Conservation (phyloP, 1,140 invertebrate genomes). For the Meloidogyne floridensis region DNA sequence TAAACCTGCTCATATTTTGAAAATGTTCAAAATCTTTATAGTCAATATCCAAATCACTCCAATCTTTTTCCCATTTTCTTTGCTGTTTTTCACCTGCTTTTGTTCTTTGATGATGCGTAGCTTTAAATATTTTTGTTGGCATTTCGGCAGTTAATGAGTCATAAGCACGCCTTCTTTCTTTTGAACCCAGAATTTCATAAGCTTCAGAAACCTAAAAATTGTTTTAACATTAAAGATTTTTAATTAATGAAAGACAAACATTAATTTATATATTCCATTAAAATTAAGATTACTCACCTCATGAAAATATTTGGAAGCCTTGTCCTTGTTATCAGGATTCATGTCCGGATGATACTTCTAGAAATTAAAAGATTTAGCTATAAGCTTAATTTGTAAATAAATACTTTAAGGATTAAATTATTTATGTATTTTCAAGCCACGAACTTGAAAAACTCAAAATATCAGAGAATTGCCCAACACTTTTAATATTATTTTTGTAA, state of each 20-base stretch:
- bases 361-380: neutral
- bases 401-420: too few relatives aligned
- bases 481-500: too few relatives aligned
- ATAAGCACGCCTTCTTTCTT: slow-evolving; percentile 66
- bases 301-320: slow-evolving; percentile 55
- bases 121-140: slow-evolving; percentile 11
- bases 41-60: slow-evolving; percentile 49
- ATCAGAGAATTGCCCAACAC: too few relatives aligned
- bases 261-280: neutral
- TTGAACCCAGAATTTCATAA: slow-evolving; percentile 67
- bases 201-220: slow-evolving; percentile 50
- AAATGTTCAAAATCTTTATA: slow-evolving; percentile 52
- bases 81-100: neutral
- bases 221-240: neutral
- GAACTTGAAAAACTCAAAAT: too few relatives aligned
- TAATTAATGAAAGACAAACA: slow-evolving; percentile 6
- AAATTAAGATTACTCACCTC: slow-evolving; percentile 37
- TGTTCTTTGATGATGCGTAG: slow-evolving; percentile 1
- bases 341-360: slow-evolving; percentile 82
- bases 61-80: slow-evolving; percentile 24
- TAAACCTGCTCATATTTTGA: slow-evolving; percentile 34
- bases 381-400: too few relatives aligned
- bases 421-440: too few relatives aligned
- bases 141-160: slow-evolving; percentile 47
- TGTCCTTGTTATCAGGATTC: slow-evolving; percentile 71